Evolutionary conservation across 2,797 vertebrate species (phyloP), one percentile per base, ranked within the genome.

Genomic region (Psittacula echo): DNA sequence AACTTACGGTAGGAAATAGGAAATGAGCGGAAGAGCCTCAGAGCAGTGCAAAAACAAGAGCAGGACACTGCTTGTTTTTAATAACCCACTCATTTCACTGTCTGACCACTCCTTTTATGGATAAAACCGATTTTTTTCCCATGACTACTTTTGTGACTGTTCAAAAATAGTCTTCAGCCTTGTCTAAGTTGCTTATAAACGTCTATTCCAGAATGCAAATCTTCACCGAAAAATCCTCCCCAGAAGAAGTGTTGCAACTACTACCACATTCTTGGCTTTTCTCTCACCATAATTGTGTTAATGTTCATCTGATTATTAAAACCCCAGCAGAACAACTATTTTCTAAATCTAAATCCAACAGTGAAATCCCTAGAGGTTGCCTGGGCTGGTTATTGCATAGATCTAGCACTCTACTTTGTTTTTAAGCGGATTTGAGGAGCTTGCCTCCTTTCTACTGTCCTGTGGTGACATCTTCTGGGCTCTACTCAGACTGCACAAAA

Each of bases 91-190:
- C 91, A 14, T 60, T 87, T 89, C 76, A 82, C 91, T 85, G 89
- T 76, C 82, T 93, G 94, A 86, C 65, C 68, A 37, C 13, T 90
- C 93, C 96, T 96, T 97, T 96, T 97, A 94, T 92, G 96, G 95
- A 60, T 15, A 93, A 90, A 96, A 85, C 47, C 12, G 8, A 95
- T 21, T 4, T 41, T 96, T 96, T 96, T 97, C 95, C 95, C 94
- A 96, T 66, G 94, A 60, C 68, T 89, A 47, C 34, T 87, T 90
- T 87, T 82, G 30, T 34, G 78, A 60, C 72, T 67, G 76, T 39
- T 89, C 84, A 79, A 90, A 96, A 94, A 94, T 84, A 90, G 88
- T 54, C 41, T 65, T 76, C 32, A 39, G 3, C 74, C 91, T 79
- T 72, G 64, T 77, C 60, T 15, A 54, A 73, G 50, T 87, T 13